Evolutionary conservation across 2,113 vertebrate species (phyloP), one percentile per base, ranked within the genome.

Genomic region (Telmatochromis bifrenatus): DNA sequence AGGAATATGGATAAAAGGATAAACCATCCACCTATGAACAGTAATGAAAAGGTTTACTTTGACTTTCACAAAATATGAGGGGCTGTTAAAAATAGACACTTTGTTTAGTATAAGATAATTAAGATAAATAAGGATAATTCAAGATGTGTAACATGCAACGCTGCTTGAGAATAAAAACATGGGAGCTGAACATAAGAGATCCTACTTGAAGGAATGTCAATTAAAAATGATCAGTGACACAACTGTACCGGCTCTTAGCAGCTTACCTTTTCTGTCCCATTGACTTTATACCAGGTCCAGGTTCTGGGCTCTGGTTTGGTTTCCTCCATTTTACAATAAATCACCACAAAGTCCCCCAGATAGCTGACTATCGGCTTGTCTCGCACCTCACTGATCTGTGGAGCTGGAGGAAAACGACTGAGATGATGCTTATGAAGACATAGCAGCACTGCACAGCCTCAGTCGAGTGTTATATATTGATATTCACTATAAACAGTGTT

Each of bases 351-450:
- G 86, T 97, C 95, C 1, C 96, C 93, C 35, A 93, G 31, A 37
- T 96, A 97, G 84, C 94, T 91, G 58, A 97, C 92, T 7, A 96
- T 26, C 1, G 96, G 96, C 73, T 96, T 96, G 35, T 96, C 95
- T 62, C 91, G 83, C 73, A 88, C 65, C 9, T 95, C 94, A 8
- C 87, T 82, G 5, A 96, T 89, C 83, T 86, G 84, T 65, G 95
- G 96, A 33, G 26, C 96, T 97, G 84, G 2, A 17, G 33, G 35
- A 53, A 42, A 13, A 68, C 6, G 33, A 7, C 13, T 0, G n/a
- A 26, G 3, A 13, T 3, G 70, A 77, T 77, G 3, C 28, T 2
- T 28, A 75, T 28, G 42, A 49, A 28, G 70, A 47, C 70, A 75
- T 11, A 31, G 42, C 26, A 47, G 70, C 42, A 31, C 42, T 19